Percentiles rank a stretch among this genome's conserved stretches.
phyloP scores from a whole-genome alignment of 1,140 invertebrate species.

The Lepeophtheirus salmonis region DNA sequence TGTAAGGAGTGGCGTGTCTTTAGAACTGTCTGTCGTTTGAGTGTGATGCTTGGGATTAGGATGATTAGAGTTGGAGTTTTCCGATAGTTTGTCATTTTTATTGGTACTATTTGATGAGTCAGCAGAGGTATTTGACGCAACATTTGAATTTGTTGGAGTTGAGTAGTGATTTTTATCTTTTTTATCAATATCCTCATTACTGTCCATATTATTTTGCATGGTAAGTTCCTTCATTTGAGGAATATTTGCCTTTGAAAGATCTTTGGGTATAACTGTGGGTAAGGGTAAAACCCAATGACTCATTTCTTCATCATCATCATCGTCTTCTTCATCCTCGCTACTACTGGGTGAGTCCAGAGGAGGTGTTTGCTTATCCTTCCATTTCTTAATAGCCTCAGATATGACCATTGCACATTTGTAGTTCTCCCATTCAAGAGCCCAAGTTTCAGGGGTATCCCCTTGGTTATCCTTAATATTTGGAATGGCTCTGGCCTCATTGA shows the following conservation, averaged over 20 bases:
- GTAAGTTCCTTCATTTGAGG: not conserved
- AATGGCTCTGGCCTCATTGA: not conserved
- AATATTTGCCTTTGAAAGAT: not conserved
- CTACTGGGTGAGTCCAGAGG: not conserved
- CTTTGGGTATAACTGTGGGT: not conserved
- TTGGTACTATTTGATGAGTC: too few relatives aligned
- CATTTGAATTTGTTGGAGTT: too few relatives aligned
- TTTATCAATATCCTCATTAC: too few relatives aligned
- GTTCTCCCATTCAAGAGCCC: slow-evolving; percentile 12
- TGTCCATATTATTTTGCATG: too few relatives aligned
- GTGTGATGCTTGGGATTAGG: too few relatives aligned
- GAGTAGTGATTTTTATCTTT: too few relatives aligned
- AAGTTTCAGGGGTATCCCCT: slow-evolving; percentile 7
- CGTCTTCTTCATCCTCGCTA: not conserved
- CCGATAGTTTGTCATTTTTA: too few relatives aligned
- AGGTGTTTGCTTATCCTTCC: too few relatives aligned
- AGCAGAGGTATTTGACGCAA: too few relatives aligned
- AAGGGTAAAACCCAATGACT: slow-evolving; percentile 13
- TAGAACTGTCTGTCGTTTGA: too few relatives aligned
- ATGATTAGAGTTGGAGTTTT: too few relatives aligned
- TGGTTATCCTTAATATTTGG: not conserved
- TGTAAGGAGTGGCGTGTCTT: too few relatives aligned
- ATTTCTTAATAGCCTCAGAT: not conserved
- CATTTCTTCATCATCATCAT: slow-evolving; percentile 10
- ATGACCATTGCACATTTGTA: slow-evolving; percentile 11